Base-by-base conservation (phyloP, 2,888 invertebrate genomes). In the Andricus quercusramuli region DNA sequence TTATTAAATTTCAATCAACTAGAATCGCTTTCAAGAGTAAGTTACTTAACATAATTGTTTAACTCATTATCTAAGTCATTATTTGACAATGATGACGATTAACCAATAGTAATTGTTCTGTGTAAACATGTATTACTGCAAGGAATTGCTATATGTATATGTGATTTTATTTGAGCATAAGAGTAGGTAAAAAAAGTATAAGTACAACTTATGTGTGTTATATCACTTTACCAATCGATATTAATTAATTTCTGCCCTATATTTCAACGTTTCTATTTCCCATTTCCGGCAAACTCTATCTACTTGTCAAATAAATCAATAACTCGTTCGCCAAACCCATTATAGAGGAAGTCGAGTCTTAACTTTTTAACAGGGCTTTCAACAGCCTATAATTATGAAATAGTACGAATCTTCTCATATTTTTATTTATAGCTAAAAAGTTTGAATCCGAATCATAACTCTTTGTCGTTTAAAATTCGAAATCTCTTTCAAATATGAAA, bases 231-330 rank as follows among this genome's bases (percentile, higher is more conserved):
- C 2, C 51, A 51, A 51, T 51, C 51, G 51, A 20, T 51, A 51
- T 51, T n/a, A 20, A 51, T 51, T 51, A n/a, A 56, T 56, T 56
- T 56, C 56, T 56, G 56, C 3, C 11, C 56, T 56, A 56, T 56
- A 56, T 56, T 56, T n/a, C 9, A 9, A 56, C 56, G 1, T 56
- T n/a, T 56, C 56, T 20, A 56, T n/a, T 56, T 56, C n/a, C n/a
- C n/a, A 20, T 56, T 56, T 56, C n/a, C 9, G n/a, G n/a, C n/a
- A n/a, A 56, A 56, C 56, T 56, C 56, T n/a, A 9, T 56, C 56
- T n/a, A 9, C 56, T 56, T 56, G 56, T 56, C n/a, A 56, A 56
- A 56, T n/a, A 56, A 56, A 56, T 56, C 56, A 56, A 56, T 56
- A 56, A n/a, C 56, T 56, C 17, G n/a, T 9, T n/a, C 20, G 20